These are phyloP conservation scores for Oreortyx pictus DNA, from an alignment of 2,797 vertebrate genomes.

Conservation along the genomic window DNA sequence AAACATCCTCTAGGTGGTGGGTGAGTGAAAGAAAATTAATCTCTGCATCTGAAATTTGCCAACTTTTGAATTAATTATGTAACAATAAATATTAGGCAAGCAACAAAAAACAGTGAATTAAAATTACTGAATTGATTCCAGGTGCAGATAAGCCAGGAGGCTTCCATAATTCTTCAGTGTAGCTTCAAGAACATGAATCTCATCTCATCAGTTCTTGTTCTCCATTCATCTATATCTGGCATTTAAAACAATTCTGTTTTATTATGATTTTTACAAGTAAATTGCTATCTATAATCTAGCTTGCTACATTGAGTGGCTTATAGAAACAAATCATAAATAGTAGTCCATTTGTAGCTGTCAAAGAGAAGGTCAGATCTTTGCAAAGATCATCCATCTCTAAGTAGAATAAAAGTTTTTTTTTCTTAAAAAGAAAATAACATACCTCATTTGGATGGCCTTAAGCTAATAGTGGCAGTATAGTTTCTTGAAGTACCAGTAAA, in stretches of 20 bases:
- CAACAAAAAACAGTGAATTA: slow-evolving; percentile 78
- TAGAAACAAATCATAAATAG: slow-evolving; percentile 70
- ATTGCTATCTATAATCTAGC: slow-evolving; percentile 59
- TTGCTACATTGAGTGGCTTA: slow-evolving; percentile 62
- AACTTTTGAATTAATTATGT: slow-evolving; percentile 79
- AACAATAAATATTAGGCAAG: slow-evolving; percentile 80
- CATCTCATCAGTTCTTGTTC: slow-evolving; percentile 10
- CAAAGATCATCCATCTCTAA: slow-evolving; percentile 51
- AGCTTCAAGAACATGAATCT: slow-evolving; percentile 42
- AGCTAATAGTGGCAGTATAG: not conserved
- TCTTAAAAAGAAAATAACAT: not conserved
- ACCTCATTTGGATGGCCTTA: not conserved
- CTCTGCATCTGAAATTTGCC: slow-evolving; percentile 76
- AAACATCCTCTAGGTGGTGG: slow-evolving; percentile 65
- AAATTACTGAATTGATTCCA: slow-evolving; percentile 80
- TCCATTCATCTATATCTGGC: slow-evolving; percentile 44
- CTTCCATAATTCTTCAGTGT: slow-evolving; percentile 57
- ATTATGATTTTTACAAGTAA: slow-evolving; percentile 78
- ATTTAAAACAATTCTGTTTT: slow-evolving; percentile 67
- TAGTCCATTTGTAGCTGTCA: slow-evolving; percentile 55
- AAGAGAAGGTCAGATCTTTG: slow-evolving; percentile 72
- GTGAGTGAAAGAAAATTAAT: slow-evolving; percentile 79
- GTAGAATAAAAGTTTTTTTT: slow-evolving; percentile 22
- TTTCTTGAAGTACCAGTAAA: not conserved
- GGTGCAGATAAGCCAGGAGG: slow-evolving; percentile 66